Conservation (phyloP, 2,113 vertebrate genomes). For the Athene cunicularia region DNA sequence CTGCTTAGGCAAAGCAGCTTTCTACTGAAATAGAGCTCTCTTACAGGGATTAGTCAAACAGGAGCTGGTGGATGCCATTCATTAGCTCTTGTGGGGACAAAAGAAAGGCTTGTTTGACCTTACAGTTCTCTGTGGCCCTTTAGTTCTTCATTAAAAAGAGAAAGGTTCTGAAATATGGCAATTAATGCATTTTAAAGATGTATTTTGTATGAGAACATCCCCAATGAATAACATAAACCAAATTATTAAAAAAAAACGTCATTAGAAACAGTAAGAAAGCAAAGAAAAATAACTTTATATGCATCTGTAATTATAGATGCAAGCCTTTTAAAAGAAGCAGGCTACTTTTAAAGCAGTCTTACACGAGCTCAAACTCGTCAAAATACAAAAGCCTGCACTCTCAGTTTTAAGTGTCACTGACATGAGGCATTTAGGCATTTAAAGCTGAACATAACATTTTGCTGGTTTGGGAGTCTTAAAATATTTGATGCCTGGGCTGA, state of each 20-base stretch:
- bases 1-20: not conserved
- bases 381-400: not conserved
- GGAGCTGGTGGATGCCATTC: not conserved
- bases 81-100: not conserved
- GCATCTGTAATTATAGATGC: not conserved
- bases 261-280: not conserved
- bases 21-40: not conserved
- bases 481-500: not conserved
- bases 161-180: not conserved
- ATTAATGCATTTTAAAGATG: not conserved
- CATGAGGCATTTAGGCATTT: not conserved
- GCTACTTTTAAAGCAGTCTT: not conserved
- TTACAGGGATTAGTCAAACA: not conserved
- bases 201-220: not conserved
- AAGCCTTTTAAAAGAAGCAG: not conserved
- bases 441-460: not conserved
- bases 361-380: not conserved
- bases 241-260: not conserved
- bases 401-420: not conserved
- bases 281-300: not conserved
- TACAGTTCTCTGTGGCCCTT: not conserved
- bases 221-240: not conserved
- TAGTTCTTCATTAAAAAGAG: not conserved
- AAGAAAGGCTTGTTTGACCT: not conserved
- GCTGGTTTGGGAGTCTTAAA: not conserved